Conservation (phyloP, 2,888 invertebrate genomes). For the Luffia ferchaultella region DNA sequence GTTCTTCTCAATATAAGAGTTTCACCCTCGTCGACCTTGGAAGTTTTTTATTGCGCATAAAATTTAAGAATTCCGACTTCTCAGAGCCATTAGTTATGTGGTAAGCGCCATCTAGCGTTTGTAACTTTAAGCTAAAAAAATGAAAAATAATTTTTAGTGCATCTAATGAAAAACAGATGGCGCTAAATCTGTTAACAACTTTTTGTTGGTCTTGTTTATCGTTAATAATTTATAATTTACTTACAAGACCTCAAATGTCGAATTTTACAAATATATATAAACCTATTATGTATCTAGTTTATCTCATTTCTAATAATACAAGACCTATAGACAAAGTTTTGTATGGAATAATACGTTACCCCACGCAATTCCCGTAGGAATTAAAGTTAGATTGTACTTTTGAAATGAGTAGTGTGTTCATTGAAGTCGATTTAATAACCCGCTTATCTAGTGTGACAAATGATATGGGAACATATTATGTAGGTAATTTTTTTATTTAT, state of each 20-base stretch:
- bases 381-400: background rate
- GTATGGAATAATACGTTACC: no score
- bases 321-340: no score
- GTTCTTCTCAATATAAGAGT: background rate
- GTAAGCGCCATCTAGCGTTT: background rate
- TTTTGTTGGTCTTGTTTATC: no score
- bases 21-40: background rate
- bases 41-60: background rate
- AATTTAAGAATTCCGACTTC: background rate
- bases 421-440: no score
- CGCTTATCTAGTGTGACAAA: no score
- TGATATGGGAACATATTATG: no score
- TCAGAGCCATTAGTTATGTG: background rate
- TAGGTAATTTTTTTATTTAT: background rate
- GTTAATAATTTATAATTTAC: no score
- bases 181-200: background rate
- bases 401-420: background rate
- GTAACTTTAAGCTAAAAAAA: background rate
- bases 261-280: no score
- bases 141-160: background rate
- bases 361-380: no score
- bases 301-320: no score
- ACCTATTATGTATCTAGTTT: no score
- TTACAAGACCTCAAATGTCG: no score
- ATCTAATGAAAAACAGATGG: background rate